Conservation (phyloP, 2,113 vertebrate species). For the Eublepharis macularius region DNA sequence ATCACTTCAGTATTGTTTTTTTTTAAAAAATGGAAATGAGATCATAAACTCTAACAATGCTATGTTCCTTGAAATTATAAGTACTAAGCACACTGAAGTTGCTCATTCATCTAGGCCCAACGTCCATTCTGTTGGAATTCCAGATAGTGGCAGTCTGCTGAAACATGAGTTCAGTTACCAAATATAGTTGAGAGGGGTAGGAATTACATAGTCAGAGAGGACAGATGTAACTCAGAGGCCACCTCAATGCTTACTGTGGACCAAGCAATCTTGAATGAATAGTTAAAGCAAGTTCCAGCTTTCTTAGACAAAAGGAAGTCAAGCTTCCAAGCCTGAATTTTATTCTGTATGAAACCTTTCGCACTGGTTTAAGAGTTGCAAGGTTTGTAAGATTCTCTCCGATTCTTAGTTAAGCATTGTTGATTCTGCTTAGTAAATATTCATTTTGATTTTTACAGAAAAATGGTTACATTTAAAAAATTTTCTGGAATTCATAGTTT, state of each 20-base stretch:
- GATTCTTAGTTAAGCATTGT: constrained; percentile 38
- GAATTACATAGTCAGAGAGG: constrained; percentile 80
- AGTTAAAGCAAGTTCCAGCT: constrained; percentile 50
- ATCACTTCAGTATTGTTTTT: background rate
- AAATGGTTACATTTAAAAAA: background rate
- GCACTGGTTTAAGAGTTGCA: constrained; percentile 47
- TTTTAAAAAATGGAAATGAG: constrained; percentile 6
- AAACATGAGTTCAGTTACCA: constrained; percentile 94
- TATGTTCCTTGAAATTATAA: constrained; percentile 57
- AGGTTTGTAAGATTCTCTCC: constrained; percentile 64
- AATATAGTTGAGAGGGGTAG: constrained; percentile 88
- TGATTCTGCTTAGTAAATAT: constrained; percentile 27
- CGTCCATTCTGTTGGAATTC: constrained; percentile 69
- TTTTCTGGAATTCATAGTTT: background rate
- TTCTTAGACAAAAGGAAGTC: constrained; percentile 42
- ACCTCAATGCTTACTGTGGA: constrained; percentile 73
- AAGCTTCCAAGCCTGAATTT: constrained; percentile 21
- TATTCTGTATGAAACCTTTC: constrained; percentile 49
- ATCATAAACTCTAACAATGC: constrained; percentile 19
- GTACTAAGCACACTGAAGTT: constrained; percentile 48
- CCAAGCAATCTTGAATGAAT: constrained; percentile 66
- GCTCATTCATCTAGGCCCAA: constrained; percentile 65
- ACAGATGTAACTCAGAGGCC: constrained; percentile 85
- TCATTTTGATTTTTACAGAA: constrained; percentile 19
- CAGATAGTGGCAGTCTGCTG: constrained; percentile 81